Evolutionary conservation across 2,113 vertebrate species (phyloP), one percentile per base, ranked within the genome.

Genomic region (Phainopepla nitens): DNA sequence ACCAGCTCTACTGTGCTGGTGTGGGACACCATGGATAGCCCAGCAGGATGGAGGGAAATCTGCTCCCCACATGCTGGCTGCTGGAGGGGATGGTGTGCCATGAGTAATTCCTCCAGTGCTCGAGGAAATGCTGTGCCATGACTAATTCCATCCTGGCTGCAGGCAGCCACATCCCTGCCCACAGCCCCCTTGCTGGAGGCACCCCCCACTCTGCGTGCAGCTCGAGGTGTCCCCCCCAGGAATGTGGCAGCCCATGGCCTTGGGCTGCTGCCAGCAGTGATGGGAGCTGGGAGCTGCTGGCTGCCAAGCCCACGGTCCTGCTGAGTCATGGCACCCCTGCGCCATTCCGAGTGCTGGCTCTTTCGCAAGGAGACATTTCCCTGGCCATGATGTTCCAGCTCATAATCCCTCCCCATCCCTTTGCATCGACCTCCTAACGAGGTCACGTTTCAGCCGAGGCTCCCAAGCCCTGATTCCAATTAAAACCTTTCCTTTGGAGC

Each of bases 381-480:
- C 62, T 53, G 8, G n/a, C 81, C 0, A 0, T 0, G 1, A 39
- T 42, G 58, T 88, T 95, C 89, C 86, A 4, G 9, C 81, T 57
- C 6, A 0, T 25, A 61, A 80, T 85, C 70, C 62, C n/a, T 60
- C 81, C 70, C 47, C 4, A 2, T 50, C 78, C 47, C 44, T 87
- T 70, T 0, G 0, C 2, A 3, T 62, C 0, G 9, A 91, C 75
- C 68, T 91, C 84, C 89, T 84, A 68, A 61, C 0, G 16, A 96
- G 81, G 91, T 90, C 89, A 89, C n/a, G 21, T 87, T 93, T 89
- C 91, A 86, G 66, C 10, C 1, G 10, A 87, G 79, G 47, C 87
- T 93, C 84, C 79, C 70, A 65, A 93, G 51, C 62, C 62, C 85
- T 90, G 93, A 91, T 85, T 96, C 93, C 78, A 93, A 82, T 89